phyloP scores from a whole-genome alignment of 2,113 vertebrate genomes.

The Donacobius atricapilla region DNA sequence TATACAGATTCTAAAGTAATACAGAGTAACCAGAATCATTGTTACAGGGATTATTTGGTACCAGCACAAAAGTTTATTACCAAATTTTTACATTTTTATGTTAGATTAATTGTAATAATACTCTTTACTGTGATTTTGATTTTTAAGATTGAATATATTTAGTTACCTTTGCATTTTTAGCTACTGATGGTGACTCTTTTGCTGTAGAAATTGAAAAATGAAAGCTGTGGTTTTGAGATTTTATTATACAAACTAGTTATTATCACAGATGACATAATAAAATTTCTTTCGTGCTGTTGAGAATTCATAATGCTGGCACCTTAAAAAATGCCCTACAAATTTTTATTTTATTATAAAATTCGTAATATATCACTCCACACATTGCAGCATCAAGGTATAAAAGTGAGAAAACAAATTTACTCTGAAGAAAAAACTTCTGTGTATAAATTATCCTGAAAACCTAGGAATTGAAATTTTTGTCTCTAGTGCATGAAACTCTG shows the following conservation, averaged over 20 bases:
- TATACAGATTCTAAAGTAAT: constrained; percentile 30
- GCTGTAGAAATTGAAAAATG: not conserved
- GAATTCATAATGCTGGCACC: not conserved
- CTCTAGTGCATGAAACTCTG: not conserved
- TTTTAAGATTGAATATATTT: not conserved
- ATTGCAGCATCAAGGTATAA: not conserved
- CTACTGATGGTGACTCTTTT: not conserved
- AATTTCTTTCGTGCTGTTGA: not conserved
- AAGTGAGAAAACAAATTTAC: not conserved
- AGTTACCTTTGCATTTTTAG: not conserved
- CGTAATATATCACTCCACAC: not conserved
- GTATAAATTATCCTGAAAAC: not conserved
- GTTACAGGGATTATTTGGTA: not conserved
- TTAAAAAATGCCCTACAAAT: not conserved
- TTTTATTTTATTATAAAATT: not conserved
- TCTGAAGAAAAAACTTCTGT: not conserved
- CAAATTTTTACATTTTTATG: not conserved
- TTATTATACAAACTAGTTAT: not conserved
- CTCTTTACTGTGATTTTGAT: not conserved
- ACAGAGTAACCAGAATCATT: not conserved
- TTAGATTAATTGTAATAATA: not conserved
- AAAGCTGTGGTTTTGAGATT: not conserved
- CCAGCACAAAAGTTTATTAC: not conserved
- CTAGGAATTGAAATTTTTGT: not conserved
- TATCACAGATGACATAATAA: not conserved